A percentile compares a stretch with the other conserved stretches of the same genome.
phyloP scores from a whole-genome alignment of 2,888 invertebrate species.

The Apodemia duryi region DNA sequence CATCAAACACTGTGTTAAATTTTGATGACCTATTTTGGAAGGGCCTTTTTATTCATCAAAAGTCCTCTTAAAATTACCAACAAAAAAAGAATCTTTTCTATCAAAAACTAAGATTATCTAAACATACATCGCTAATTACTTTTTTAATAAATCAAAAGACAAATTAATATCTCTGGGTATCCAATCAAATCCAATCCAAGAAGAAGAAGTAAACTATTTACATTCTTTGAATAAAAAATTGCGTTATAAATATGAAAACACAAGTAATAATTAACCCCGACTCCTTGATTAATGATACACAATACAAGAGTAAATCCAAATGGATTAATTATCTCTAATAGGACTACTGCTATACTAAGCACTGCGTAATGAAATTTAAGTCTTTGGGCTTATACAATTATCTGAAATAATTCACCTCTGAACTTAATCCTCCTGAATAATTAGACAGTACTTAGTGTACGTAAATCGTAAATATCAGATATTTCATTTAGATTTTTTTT shows the following conservation, averaged over 20 bases:
- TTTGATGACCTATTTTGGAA: no score
- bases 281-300: background rate
- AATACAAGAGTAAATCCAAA: constrained; percentile 4
- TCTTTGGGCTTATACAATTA: constrained; percentile 7
- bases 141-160: no score
- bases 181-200: no score
- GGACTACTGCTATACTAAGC: background rate
- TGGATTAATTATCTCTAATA: background rate
- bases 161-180: no score
- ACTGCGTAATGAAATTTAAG: constrained; percentile 9
- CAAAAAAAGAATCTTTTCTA: no score
- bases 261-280: background rate
- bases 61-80: no score
- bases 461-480: background rate
- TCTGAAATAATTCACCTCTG: background rate
- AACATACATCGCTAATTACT: no score
- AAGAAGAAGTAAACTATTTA: no score
- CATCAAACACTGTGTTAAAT: no score
- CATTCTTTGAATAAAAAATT: no score
- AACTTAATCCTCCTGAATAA: constrained; percentile 11
- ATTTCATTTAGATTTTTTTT: background rate
- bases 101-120: no score
- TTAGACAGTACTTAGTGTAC: background rate
- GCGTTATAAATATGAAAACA: background rate
- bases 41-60: no score